phyloP scores from a whole-genome alignment of 2,888 invertebrate genomes.

The Oxyscelio sp. region DNA sequence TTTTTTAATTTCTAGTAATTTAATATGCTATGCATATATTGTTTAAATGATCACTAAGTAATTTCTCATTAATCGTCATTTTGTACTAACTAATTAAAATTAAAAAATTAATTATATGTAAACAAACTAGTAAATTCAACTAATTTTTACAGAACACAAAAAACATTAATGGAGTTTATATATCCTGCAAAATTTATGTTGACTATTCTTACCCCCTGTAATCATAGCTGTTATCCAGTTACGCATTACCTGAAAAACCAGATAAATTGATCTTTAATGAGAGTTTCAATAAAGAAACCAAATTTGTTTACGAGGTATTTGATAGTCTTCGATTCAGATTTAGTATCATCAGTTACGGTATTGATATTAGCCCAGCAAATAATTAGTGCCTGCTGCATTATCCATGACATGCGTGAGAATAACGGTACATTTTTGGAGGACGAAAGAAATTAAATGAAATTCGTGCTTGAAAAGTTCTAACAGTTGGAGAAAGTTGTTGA shows the following conservation, averaged over 20 bases:
- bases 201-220: constrained; percentile 75
- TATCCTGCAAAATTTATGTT: constrained; percentile 78
- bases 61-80: too few species aligned
- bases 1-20: too few species aligned
- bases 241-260: constrained; percentile 33
- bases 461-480: constrained; percentile 70
- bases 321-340: constrained; percentile 76
- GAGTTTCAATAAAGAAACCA: constrained; percentile 70
- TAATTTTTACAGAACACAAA: constrained; percentile 63
- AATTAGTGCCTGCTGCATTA: constrained; percentile 80
- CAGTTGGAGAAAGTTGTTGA: constrained; percentile 75
- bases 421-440: constrained; percentile 71
- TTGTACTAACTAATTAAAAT: too few species aligned
- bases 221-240: constrained; percentile 78
- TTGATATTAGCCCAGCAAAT: constrained; percentile 78
- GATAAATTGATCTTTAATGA: constrained; percentile 74
- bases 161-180: constrained; percentile 70
- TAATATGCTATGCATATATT: too few species aligned
- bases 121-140: too few species aligned
- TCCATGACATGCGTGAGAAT: constrained; percentile 80
- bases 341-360: constrained; percentile 76
- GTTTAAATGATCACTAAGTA: too few species aligned
- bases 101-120: too few species aligned
- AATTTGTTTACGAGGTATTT: constrained; percentile 75
- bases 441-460: constrained; percentile 65